Conservation (phyloP, 2,797 vertebrate species). For the Nyctalus aviator region DNA sequence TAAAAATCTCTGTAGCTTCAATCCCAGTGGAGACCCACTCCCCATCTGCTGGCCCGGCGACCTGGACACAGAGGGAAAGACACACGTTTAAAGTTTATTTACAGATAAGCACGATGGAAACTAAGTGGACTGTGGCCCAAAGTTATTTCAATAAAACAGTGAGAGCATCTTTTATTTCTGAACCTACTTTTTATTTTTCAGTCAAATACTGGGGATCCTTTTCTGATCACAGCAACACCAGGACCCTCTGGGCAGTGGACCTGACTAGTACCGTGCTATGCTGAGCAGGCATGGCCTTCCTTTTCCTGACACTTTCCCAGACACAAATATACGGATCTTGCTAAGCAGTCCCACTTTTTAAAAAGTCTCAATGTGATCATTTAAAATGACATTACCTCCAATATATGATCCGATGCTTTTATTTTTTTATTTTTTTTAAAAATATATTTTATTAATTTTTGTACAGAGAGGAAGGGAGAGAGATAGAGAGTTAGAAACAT, state of each 20-base stretch:
- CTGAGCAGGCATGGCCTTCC: background rate
- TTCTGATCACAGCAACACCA: background rate
- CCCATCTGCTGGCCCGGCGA: conserved; percentile 90
- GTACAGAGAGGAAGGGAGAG: too few species aligned
- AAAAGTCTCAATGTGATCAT: background rate
- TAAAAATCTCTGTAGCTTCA: conserved; percentile 93
- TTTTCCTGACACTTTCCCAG: background rate
- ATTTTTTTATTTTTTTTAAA: too few species aligned
- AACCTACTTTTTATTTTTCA: conserved; percentile 31
- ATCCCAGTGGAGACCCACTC: conserved; percentile 92
- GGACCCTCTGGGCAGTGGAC: background rate
- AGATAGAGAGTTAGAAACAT: too few species aligned
- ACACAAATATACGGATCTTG: background rate
- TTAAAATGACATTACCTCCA: background rate
- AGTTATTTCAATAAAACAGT: background rate
- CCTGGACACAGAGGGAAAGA: conserved; percentile 84
- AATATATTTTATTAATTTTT: too few species aligned
- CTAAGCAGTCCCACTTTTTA: background rate
- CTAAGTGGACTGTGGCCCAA: background rate
- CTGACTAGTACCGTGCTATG: background rate
- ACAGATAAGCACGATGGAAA: background rate
- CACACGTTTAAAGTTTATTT: background rate
- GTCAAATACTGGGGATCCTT: background rate
- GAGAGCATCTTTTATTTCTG: background rate
- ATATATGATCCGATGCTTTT: background rate